phyloP scores from a whole-genome alignment of 2,797 vertebrate species.

The Clarias laeviceps region DNA sequence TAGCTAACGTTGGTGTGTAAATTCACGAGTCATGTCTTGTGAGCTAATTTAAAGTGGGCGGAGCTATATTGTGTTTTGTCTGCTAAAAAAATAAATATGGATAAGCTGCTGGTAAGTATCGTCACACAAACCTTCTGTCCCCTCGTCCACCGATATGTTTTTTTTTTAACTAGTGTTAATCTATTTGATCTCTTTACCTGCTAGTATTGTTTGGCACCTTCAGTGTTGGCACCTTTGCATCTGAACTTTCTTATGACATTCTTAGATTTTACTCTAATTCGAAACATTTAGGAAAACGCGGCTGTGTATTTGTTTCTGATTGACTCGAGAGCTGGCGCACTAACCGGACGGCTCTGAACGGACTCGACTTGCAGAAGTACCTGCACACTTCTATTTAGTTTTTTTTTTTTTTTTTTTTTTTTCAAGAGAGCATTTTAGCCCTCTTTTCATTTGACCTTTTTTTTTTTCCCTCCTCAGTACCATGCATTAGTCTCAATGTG shows the following conservation, averaged over 20 bases:
- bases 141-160: background rate
- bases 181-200: background rate
- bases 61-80: too few species aligned
- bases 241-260: background rate
- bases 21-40: background rate
- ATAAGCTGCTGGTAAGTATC: background rate
- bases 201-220: background rate
- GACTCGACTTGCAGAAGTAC: conserved; percentile 3
- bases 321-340: background rate
- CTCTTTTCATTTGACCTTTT: conserved; percentile 41
- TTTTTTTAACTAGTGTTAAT: background rate
- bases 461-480: conserved; percentile 62
- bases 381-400: background rate
- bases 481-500: conserved; percentile 68
- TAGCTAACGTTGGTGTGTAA: background rate
- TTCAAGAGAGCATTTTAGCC: conserved; percentile 22
- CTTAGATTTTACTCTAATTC: background rate
- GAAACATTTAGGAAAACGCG: background rate
- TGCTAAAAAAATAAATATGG: background rate
- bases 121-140: background rate
- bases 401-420: background rate
- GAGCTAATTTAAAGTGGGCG: background rate
- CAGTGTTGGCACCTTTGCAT: conserved; percentile 4
- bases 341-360: background rate
- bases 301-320: background rate